A percentile compares a stretch with the other conserved stretches of the same genome.
phyloP scores from a whole-genome alignment of 2,797 vertebrate genomes.

The Anas bernieri region DNA sequence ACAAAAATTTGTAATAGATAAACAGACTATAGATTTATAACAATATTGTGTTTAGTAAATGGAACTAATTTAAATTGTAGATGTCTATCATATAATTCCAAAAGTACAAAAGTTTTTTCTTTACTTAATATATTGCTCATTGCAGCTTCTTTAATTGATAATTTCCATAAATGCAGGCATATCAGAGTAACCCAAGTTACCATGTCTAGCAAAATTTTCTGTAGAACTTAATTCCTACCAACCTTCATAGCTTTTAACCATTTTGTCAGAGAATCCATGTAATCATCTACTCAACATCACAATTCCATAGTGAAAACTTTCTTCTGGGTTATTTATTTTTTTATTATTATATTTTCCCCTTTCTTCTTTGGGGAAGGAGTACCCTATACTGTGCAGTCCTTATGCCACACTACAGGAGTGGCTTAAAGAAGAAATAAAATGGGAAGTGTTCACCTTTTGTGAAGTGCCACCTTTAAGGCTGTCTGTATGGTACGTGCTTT shows the following conservation, averaged over 20 bases:
- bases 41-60: not conserved
- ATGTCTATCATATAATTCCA: not conserved
- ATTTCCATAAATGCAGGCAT: not conserved
- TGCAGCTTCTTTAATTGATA: not conserved
- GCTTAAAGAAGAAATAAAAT: not conserved
- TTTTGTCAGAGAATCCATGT: not conserved
- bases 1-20: not conserved
- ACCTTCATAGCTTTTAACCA: not conserved
- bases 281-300: not conserved
- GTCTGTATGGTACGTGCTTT: not conserved
- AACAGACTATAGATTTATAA: not conserved
- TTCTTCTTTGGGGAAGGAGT: not conserved
- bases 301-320: not conserved
- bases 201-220: not conserved
- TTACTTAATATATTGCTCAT: not conserved
- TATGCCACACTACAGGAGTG: not conserved
- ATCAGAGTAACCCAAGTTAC: not conserved
- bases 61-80: not conserved
- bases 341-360: rapidly evolving
- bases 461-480: not conserved
- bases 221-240: not conserved
- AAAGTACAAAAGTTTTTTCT: not conserved
- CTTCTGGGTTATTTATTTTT: not conserved
- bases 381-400: not conserved
- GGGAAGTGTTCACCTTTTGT: not conserved